Base-by-base conservation (phyloP, 1,140 invertebrate species). In the Brachionus paranguensis region DNA sequence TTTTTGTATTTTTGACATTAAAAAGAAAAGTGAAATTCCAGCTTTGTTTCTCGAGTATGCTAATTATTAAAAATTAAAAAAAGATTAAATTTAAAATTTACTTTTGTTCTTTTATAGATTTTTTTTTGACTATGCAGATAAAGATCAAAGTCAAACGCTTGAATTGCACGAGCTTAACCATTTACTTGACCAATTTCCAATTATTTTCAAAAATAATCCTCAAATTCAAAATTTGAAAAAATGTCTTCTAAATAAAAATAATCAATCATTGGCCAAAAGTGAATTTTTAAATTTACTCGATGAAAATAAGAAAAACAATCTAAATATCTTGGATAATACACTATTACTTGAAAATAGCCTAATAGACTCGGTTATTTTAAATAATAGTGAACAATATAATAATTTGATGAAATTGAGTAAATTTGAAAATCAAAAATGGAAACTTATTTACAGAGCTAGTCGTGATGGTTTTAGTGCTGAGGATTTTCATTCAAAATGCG, bases 401-500 rank as follows among this genome's bases (percentile, higher is more conserved):
- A 72, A 72, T 4, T 29, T 72, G 17, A 72, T 72, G 37, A 72
- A 72, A 72, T 43, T 72, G 7, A 20, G 68, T 43, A n/a, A 72
- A 6, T 72, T 72, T 72, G 68, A 72, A 17, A 72, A 72, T 53
- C 74, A 78, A 53, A 27, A 78, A 78, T 78, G 43, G 45, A 27
- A 55, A n/a, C 81, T 86, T 0, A 68, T 86, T 55, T 86, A 85
- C 33, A 72, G 55, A 29, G 84, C 85, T 5, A 65, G 84, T 45
- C 50, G 74, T 27, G 85, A 86, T 85, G 85, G 85, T 0, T 84
- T 72, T 79, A 37, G 45, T 24, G 78, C 84, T 55, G 47, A 68
- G 24, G 81, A 27, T 2, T 86, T 86, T 64, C 86, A 86, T 60
- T 70, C 53, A 14, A 72, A 81, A 29, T 85, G 85, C 78, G 47